Evolutionary conservation across 2,888 invertebrate genomes (phyloP).

Genomic region (Elegia similella): DNA sequence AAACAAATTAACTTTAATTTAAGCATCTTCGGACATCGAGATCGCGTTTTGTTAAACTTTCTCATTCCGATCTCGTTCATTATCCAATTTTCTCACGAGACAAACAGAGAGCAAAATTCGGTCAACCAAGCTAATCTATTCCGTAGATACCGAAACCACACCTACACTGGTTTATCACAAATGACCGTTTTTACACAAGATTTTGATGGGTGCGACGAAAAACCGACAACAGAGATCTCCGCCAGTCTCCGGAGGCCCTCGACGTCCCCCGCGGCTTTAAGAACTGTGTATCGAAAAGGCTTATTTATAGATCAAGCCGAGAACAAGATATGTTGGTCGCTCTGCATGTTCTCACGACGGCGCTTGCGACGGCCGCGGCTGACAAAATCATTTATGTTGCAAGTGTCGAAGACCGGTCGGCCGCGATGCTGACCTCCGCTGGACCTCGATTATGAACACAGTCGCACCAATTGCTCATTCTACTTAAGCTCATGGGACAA

Average conservation of each 20-base stretch:
- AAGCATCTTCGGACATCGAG: conserved; percentile 17
- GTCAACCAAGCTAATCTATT: conserved; percentile 68
- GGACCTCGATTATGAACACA: conserved; percentile 51
- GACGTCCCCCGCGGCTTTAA: conserved; percentile 29
- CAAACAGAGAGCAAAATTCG: conserved; percentile 56
- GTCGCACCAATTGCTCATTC: conserved; percentile 10
- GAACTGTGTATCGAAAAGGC: conserved; percentile 26
- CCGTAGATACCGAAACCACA: conserved; percentile 59
- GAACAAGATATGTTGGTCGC: conserved; percentile 46
- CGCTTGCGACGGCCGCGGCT: conserved; percentile 59
- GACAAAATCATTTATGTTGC: conserved; percentile 63
- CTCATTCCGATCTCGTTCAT: conserved; percentile 45
- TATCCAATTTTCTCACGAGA: conserved; percentile 67
- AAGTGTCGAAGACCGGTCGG: conserved; percentile 61
- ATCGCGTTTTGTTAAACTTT: conserved; percentile 43
- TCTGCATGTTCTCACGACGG: conserved; percentile 71
- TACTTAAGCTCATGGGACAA: conserved; percentile 16
- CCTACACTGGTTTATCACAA: conserved; percentile 60
- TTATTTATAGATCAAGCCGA: conserved; percentile 28
- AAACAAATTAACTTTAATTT: conserved; percentile 37
- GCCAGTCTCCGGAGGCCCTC: conserved; percentile 35
- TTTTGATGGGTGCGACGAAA: conserved; percentile 52
- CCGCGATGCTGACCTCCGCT: conserved; percentile 53
- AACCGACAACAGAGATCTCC: conserved; percentile 31
- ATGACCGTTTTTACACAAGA: conserved; percentile 63